Conservation (phyloP, 2,797 vertebrate genomes). For the Gallinago nigripennis region DNA sequence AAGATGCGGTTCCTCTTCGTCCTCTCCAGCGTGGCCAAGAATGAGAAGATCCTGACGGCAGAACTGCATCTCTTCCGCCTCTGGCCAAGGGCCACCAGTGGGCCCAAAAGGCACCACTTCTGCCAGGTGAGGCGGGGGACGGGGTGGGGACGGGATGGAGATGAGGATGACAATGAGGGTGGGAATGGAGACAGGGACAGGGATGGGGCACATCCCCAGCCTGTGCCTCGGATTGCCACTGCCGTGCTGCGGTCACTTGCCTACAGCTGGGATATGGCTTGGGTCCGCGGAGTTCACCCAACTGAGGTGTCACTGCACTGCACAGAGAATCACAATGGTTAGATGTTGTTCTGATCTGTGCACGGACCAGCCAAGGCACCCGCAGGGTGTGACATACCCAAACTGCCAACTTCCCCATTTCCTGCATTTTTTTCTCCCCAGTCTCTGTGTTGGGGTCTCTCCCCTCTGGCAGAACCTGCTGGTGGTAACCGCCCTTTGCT, state of each 20-base stretch:
- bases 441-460: neutral
- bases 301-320: accelerated
- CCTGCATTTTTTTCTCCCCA: too few relatives aligned
- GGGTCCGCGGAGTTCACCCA: neutral
- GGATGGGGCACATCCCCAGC: neutral
- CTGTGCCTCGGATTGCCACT: neutral
- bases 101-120: slow-evolving; percentile 81
- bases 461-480: accelerated
- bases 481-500: neutral
- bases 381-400: neutral
- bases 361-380: neutral
- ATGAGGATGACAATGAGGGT: too few relatives aligned
- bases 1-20: slow-evolving; percentile 86
- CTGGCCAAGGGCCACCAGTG: slow-evolving; percentile 57
- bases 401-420: neutral
- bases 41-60: slow-evolving; percentile 86
- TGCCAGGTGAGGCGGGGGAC: slow-evolving; percentile 73
- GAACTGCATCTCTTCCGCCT: slow-evolving; percentile 92
- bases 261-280: accelerated
- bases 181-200: too few relatives aligned
- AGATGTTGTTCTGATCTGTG: neutral
- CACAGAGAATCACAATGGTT: neutral
- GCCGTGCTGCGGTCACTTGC: accelerated
- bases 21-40: slow-evolving; percentile 84
- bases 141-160: neutral